Percentiles rank a stretch among this genome's conserved stretches.
Evolutionary conservation across 2,113 vertebrate genomes (phyloP).

Genomic region (Poecile atricapillus): DNA sequence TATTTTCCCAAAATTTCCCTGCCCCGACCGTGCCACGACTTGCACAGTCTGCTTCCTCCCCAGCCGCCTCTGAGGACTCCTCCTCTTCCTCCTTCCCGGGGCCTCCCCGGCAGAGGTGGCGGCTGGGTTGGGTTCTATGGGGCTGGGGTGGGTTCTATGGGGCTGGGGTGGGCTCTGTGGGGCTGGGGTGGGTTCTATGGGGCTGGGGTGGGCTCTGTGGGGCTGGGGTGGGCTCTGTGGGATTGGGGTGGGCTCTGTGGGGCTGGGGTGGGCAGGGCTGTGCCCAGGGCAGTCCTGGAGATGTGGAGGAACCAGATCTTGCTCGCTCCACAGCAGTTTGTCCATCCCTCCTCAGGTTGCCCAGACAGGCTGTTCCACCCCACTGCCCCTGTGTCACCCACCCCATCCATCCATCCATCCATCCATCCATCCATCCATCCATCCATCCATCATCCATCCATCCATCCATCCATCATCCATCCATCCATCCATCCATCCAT

Average conservation of each 20-base stretch:
- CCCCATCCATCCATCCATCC: not conserved
- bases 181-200: rapidly evolving
- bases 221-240: rapidly evolving
- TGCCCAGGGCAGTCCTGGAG: not conserved
- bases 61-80: not conserved
- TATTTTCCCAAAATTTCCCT: not conserved
- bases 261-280: rapidly evolving
- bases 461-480: not conserved
- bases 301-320: not conserved
- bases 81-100: not conserved
- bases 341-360: not conserved
- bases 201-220: rapidly evolving
- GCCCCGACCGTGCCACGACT: rapidly evolving
- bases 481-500: rapidly evolving
- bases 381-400: no score
- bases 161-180: rapidly evolving
- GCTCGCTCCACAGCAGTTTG: not conserved
- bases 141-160: rapidly evolving
- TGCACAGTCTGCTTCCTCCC: not conserved
- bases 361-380: not conserved
- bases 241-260: rapidly evolving
- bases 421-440: rapidly evolving
- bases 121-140: rapidly evolving
- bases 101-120: not conserved
- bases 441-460: not conserved